Base-by-base conservation (phyloP, 2,113 vertebrate species). In the Calonectris borealis region DNA sequence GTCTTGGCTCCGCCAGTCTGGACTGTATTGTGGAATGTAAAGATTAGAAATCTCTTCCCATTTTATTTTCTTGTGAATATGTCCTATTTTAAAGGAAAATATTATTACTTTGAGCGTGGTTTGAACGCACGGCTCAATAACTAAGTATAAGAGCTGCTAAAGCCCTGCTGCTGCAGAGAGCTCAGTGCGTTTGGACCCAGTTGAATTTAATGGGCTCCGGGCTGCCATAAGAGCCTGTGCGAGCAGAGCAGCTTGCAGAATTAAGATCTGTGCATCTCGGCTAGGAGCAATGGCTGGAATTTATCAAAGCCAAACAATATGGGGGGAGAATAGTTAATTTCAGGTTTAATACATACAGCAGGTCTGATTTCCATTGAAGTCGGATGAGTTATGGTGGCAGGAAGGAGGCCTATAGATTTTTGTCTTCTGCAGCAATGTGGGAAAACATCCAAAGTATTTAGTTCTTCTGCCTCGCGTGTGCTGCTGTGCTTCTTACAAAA, bases 321-420 rank as follows among this genome's bases (percentile, higher is more conserved):
- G 11, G 8, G 10, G 65, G 51, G 24, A 90, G 29, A 94, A 93
- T 20, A 88, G 84, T 86, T 95, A 88, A 95, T 95, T 96, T 96
- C 66, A 70, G 62, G 32, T 95, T 97, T 96, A 94, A 95, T 95
- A 83, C 73, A 69, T 72, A 88, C 82, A 80, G 82, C 64, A 93
- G 70, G 46, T 89, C 91, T 96, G 94, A 97, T 91, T 97, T 79
- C 86, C 89, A 79, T 93, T 97, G 94, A 96, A 91, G 84, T 91
- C 6, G 2, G 31, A 83, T 93, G 71, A 85, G 38, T 94, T 94
- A 90, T 55, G 42, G 58, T 91, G 75, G 82, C 66, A 95, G 82
- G 75, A 97, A 90, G 49, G 73, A 89, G 80, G 25, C 61, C 69
- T 84, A 16, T 61, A 82, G 61, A 54, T 82, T 94, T 92, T 87